Conservation (phyloP, 2,113 vertebrate species). For the Catharus fuscescens region DNA sequence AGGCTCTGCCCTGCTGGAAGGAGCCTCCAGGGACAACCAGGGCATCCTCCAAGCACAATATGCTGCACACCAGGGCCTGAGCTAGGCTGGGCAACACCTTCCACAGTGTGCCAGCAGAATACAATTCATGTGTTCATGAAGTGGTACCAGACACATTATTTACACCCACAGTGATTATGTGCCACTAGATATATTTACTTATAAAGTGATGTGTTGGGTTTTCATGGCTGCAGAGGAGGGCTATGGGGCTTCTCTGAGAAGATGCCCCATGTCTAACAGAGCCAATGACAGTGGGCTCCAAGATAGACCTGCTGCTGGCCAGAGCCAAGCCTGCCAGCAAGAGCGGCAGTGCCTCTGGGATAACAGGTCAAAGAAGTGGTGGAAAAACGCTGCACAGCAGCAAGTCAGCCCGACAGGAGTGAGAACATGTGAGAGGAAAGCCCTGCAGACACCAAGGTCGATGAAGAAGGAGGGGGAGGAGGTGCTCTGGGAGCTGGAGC, state of each 20-base stretch:
- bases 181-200: not conserved
- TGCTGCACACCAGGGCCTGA: not conserved
- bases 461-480: not conserved
- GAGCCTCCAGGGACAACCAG: not conserved
- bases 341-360: not conserved
- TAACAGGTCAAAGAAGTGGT: not conserved
- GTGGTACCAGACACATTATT: not conserved
- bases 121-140: not conserved
- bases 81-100: not conserved
- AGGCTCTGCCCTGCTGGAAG: not conserved
- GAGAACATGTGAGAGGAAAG: not conserved
- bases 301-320: rapidly evolving
- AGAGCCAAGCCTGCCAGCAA: not conserved
- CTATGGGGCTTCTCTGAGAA: not conserved
- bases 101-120: not conserved
- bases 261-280: not conserved
- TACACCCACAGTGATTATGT: not conserved
- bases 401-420: not conserved
- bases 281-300: not conserved
- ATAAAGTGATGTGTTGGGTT: not conserved
- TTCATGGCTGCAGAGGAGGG: not conserved
- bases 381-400: not conserved
- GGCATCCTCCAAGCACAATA: not conserved
- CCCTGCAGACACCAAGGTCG: not conserved
- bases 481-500: not conserved